Evolutionary conservation across 2,113 vertebrate genomes (phyloP).

Genomic region (Tenebrosternarchus preto): DNA sequence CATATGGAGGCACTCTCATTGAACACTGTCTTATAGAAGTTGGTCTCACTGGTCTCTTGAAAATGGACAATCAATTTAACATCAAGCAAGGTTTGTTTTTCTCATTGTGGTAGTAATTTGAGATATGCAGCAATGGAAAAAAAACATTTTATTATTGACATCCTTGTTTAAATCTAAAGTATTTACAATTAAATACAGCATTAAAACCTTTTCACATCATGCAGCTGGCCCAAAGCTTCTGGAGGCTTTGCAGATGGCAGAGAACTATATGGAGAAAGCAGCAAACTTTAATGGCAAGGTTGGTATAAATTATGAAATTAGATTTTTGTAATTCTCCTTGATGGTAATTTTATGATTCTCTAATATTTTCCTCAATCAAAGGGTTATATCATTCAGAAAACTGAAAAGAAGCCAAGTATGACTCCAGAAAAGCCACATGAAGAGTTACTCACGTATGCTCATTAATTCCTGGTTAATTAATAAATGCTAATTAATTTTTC

Average conservation of each 20-base stretch:
- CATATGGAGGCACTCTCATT: constrained; percentile 89
- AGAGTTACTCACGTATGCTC: constrained; percentile 91
- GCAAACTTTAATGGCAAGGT: constrained; percentile 86
- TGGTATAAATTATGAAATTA: neutral
- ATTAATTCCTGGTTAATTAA: too few species aligned
- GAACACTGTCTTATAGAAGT: constrained; percentile 91
- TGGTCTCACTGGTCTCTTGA: constrained; percentile 81
- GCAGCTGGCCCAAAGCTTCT: constrained; percentile 77
- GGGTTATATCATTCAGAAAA: constrained; percentile 95
- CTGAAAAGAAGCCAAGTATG: constrained; percentile 89
- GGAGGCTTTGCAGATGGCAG: constrained; percentile 84
- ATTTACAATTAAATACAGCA: neutral
- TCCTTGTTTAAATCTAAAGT: neutral
- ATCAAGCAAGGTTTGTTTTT: constrained; percentile 66
- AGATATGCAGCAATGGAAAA: neutral
- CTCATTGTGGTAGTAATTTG: neutral
- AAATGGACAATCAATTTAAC: constrained; percentile 79
- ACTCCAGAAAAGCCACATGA: constrained; percentile 79
- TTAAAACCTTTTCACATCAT: constrained; percentile 4
- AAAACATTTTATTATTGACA: neutral
- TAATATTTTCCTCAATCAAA: constrained; percentile 60
- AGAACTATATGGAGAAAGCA: constrained; percentile 83
- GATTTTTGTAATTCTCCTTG: neutral
- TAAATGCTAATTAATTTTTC: too few species aligned
- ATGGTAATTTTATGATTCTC: neutral